phyloP scores from a whole-genome alignment of 1,140 invertebrate species.

The Bradysia coprophila region DNA sequence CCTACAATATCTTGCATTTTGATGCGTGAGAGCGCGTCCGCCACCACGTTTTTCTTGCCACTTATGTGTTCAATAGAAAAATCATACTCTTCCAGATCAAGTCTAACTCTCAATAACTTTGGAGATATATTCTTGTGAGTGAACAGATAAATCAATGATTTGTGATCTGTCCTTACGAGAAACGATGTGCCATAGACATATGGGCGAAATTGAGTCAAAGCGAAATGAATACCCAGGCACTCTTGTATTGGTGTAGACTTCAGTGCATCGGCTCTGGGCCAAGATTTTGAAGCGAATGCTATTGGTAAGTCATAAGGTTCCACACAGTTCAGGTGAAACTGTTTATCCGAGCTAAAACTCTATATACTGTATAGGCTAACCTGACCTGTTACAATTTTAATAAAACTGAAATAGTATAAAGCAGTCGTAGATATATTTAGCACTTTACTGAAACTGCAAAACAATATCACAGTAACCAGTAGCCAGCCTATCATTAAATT shows the following conservation, averaged over 20 bases:
- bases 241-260: constrained; percentile 15
- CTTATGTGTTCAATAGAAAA: constrained; percentile 9
- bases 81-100: constrained; percentile 15
- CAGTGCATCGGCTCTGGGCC: constrained; percentile 11
- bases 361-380: too few species aligned
- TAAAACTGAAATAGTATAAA: too few species aligned
- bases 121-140: too few species aligned
- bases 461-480: too few species aligned
- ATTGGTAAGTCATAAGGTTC: constrained; percentile 13
- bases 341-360: too few species aligned
- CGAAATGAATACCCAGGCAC: constrained; percentile 21
- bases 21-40: constrained; percentile 8
- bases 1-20: constrained; percentile 3
- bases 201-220: constrained; percentile 21
- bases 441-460: too few species aligned
- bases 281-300: constrained; percentile 11
- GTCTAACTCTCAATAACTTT: constrained; percentile 10
- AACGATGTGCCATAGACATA: constrained; percentile 17
- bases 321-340: too few species aligned
- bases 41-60: constrained; percentile 9
- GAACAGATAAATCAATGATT: too few species aligned
- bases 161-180: constrained; percentile 16
- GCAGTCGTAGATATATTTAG: too few species aligned
- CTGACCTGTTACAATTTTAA: too few species aligned
- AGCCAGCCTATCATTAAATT: too few species aligned